Conservation (phyloP, 2,888 invertebrate species). For the Venusia cambrica region DNA sequence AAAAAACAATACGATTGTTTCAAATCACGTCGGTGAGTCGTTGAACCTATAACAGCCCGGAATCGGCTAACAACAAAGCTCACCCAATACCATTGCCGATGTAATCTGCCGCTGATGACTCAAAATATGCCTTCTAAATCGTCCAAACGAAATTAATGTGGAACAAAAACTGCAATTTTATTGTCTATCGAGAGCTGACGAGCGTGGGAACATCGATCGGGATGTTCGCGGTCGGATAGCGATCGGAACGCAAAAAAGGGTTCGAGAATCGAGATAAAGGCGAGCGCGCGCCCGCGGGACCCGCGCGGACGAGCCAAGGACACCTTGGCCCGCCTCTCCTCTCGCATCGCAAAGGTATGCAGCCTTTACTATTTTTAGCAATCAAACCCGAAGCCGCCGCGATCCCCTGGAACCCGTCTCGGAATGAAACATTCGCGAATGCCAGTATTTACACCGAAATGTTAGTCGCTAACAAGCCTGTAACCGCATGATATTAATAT, state of each 20-base stretch:
- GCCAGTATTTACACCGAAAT: constrained; percentile 40
- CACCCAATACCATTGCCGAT: constrained; percentile 23
- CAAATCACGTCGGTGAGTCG: constrained; percentile 20
- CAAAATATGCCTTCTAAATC: constrained; percentile 36
- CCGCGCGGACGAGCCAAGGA: constrained; percentile 59
- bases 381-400: constrained; percentile 63
- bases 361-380: constrained; percentile 71
- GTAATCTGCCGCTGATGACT: constrained; percentile 23
- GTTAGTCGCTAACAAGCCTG: constrained; percentile 39
- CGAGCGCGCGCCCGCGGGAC: constrained; percentile 40
- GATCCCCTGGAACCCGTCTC: constrained; percentile 31
- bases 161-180: constrained; percentile 66
- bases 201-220: constrained; percentile 70
- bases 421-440: constrained; percentile 43
- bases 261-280: constrained; percentile 67
- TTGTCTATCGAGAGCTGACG: constrained; percentile 54
- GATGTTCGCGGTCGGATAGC: constrained; percentile 74
- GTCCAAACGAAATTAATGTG: constrained; percentile 49
- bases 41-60: constrained; percentile 25
- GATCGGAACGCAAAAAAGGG: constrained; percentile 77
- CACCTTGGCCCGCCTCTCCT: constrained; percentile 43
- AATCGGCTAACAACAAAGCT: constrained; percentile 29
- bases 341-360: constrained; percentile 3
- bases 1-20: constrained; percentile 25
- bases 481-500: constrained; percentile 34